Percentiles rank a stretch among this genome's conserved stretches.
Evolutionary conservation across 2,113 vertebrate species (phyloP).

Genomic region (Alethe diademata): DNA sequence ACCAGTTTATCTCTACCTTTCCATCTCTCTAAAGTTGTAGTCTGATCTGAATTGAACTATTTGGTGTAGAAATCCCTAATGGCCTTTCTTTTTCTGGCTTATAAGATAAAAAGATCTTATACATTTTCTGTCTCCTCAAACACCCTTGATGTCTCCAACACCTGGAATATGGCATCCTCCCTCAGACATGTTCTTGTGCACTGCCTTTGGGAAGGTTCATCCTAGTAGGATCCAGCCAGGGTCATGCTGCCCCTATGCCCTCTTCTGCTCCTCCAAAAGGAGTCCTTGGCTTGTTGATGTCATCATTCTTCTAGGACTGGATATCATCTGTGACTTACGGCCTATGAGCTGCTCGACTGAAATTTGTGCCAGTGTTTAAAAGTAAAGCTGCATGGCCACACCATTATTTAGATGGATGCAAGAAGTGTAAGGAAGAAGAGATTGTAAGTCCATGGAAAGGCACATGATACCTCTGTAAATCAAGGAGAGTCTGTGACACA

Average conservation of each 20-base stretch:
- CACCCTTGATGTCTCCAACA: not conserved
- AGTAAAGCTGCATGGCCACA: not conserved
- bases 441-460: not conserved
- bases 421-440: not conserved
- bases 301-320: not conserved
- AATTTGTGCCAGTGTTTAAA: constrained; percentile 6
- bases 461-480: not conserved
- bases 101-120: not conserved
- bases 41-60: not conserved
- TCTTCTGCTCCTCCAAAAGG: not conserved
- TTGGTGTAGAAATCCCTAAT: not conserved
- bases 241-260: not conserved
- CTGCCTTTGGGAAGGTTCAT: not conserved
- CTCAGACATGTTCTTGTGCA: not conserved
- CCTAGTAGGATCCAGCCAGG: not conserved
- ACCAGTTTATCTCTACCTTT: not conserved
- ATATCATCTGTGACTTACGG: not conserved
- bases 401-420: not conserved
- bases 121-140: not conserved
- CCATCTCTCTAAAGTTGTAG: not conserved
- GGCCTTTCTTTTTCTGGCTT: not conserved
- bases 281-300: not conserved
- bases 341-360: not conserved
- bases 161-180: not conserved
- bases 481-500: not conserved